Evolutionary conservation across 1,140 invertebrate genomes (phyloP).

Genomic region (Antheraea pernyi): DNA sequence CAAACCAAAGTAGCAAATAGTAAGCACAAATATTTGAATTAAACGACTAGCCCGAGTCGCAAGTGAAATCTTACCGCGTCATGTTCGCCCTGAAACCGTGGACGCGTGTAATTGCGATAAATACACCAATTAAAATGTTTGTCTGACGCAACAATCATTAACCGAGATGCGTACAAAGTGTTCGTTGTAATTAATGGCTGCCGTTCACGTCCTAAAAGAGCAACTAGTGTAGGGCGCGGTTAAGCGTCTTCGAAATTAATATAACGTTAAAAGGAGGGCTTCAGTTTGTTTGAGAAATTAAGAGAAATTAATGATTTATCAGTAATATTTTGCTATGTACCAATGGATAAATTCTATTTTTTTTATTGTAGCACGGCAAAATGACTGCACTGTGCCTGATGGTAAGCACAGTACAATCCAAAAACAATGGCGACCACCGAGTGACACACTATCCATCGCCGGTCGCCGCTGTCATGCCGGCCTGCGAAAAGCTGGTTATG

Average conservation of each 20-base stretch:
- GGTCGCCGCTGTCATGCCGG: no score
- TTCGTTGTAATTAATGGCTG: constrained; percentile 47
- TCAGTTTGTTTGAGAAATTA: no score
- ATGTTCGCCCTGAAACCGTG: constrained; percentile 54
- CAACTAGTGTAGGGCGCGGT: not conserved
- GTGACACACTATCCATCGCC: no score
- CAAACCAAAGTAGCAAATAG: not conserved
- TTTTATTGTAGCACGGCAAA: no score
- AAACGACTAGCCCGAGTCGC: constrained; percentile 52
- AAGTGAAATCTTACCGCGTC: constrained; percentile 63
- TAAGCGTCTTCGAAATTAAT: not conserved
- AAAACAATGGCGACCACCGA: no score
- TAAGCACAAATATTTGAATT: constrained; percentile 38
- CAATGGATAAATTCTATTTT: no score
- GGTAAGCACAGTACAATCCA: no score
- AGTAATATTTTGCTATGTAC: no score
- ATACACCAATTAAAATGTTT: constrained; percentile 61
- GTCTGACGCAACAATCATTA: constrained; percentile 58
- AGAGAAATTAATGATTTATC: no score
- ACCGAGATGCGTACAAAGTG: constrained; percentile 34
- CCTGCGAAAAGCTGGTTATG: no score
- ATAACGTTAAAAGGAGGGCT: no score
- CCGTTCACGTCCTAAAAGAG: constrained; percentile 30
- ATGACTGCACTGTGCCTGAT: no score
- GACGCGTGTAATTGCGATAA: constrained; percentile 72